Evolutionary conservation across 1,140 invertebrate genomes (phyloP), one percentile per base, ranked within the genome.

Genomic region (Saxidomus purpurata): DNA sequence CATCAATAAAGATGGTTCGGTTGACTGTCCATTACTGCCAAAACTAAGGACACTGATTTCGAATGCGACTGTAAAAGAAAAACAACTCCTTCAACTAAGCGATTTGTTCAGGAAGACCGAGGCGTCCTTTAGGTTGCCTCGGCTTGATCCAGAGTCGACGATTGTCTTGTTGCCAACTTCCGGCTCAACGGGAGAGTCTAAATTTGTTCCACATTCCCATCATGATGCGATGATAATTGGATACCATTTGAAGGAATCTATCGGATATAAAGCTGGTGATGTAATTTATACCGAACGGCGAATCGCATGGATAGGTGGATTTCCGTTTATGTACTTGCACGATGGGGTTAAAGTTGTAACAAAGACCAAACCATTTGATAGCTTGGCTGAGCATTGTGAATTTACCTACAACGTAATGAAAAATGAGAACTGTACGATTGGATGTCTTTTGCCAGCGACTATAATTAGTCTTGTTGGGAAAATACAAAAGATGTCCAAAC

Each of bases 101-200:
- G 28, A 67, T 67, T n/a, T 67, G 4, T 31, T 31, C 6, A 36
- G 11, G 11, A 17, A 36, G 22, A 3, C 11, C 15, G 6, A 38
- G 1, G 22, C 9, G 1, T 15, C 13, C n/a, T 2, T 40, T 6
- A 13, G 8, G 31, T 31, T 81, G 22, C 52, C 77, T 19, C 34
- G 22, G 22, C 77, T 81, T 4, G 77, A 81, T 43, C 49, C 77
- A 22, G 77, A 81, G 19, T 25, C 47, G 13, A 31, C 36, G 9
- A n/a, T 59, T 22, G 28, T 40, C 17, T 17, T 61, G 28, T 36
- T 81, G 22, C 19, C 77, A 31, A 81, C 77, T 2, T 81, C 77
- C n/a, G 77, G 77, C 8, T 81, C 77, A 34, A 81, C 77, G 9
- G 77, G 77, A 22, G 52, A 81, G 31, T 36, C 77, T 22, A 81